Percentiles rank a stretch among this genome's conserved stretches.
Evolutionary conservation across 2,113 vertebrate species (phyloP).

Genomic region (Toxotes jaculatrix): DNA sequence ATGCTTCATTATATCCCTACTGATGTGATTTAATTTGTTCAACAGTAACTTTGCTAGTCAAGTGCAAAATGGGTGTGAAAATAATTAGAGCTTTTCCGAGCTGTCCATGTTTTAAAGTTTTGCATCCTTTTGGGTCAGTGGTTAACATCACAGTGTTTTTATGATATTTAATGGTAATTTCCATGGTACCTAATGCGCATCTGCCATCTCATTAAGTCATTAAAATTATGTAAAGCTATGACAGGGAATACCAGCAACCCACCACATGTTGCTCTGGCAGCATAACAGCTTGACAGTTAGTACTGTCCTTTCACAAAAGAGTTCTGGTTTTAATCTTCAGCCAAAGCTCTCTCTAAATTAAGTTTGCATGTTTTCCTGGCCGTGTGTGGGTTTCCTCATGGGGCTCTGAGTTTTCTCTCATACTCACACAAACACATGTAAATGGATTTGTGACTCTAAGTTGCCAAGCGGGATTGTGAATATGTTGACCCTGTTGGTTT

Average conservation of each 20-base stretch:
- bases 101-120: slow-evolving; percentile 16
- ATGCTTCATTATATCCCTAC: slow-evolving; percentile 51
- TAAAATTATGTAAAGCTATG: background rate
- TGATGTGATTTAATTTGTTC: slow-evolving; percentile 57
- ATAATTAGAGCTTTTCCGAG: background rate
- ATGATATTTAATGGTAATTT: background rate
- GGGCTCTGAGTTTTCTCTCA: slow-evolving; percentile 22
- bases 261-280: slow-evolving; percentile 23
- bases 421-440: slow-evolving; percentile 37
- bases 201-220: slow-evolving; percentile 9
- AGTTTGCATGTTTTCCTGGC: slow-evolving; percentile 32
- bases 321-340: slow-evolving; percentile 44
- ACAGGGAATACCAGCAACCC: background rate
- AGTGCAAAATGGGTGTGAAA: slow-evolving; percentile 23
- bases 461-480: slow-evolving; percentile 38
- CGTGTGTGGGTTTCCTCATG: slow-evolving; percentile 31
- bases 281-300: background rate
- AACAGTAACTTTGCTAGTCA: slow-evolving; percentile 11
- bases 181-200: background rate
- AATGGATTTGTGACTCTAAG: slow-evolving; percentile 41
- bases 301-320: slow-evolving; percentile 6
- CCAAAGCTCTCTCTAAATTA: slow-evolving; percentile 36
- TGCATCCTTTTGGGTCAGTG: background rate
- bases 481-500: slow-evolving; percentile 47
- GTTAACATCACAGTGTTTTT: background rate